phyloP scores from a whole-genome alignment of 2,888 invertebrate genomes.

The Conomelus anceps region DNA sequence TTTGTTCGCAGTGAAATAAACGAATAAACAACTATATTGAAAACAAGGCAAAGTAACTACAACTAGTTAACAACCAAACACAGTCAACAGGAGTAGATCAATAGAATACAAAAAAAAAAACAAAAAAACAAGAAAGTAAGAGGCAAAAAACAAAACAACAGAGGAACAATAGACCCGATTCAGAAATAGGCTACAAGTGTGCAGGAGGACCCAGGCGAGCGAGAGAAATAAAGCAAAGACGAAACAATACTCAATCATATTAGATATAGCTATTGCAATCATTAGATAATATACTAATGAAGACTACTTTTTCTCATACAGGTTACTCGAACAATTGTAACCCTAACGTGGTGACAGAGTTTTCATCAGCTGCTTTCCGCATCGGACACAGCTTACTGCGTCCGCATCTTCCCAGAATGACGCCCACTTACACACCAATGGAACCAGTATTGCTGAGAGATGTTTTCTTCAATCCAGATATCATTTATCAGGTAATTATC shows the following conservation, averaged over 20 bases:
- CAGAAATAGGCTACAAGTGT: no score
- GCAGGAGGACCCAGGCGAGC: no score
- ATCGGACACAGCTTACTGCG: conserved; percentile 84
- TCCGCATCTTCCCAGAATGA: conserved; percentile 78
- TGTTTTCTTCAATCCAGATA: conserved; percentile 87
- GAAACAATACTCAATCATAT: no score
- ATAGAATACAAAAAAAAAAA: no score
- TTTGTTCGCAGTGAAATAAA: not conserved
- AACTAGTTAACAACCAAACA: no score
- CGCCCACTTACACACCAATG: conserved; percentile 68
- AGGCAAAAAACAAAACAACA: no score
- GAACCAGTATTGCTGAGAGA: conserved; percentile 78
- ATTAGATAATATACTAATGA: not conserved
- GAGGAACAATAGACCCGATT: no score
- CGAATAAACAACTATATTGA: not conserved
- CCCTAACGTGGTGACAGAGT: conserved; percentile 82
- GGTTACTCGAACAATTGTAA: conserved; percentile 82
- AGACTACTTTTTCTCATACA: conserved; percentile 25
- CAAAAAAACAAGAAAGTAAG: no score
- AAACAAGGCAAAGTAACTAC: no score
- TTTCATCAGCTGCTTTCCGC: conserved; percentile 83
- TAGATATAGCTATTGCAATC: not conserved
- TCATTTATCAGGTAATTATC: conserved; percentile 58
- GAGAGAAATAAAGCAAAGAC: no score
- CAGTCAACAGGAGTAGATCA: no score